A percentile compares a stretch with the other conserved stretches of the same genome.
These are phyloP conservation scores for Serilophus lunatus DNA, from an alignment of 2,113 vertebrate species.

Conservation along the genomic window DNA sequence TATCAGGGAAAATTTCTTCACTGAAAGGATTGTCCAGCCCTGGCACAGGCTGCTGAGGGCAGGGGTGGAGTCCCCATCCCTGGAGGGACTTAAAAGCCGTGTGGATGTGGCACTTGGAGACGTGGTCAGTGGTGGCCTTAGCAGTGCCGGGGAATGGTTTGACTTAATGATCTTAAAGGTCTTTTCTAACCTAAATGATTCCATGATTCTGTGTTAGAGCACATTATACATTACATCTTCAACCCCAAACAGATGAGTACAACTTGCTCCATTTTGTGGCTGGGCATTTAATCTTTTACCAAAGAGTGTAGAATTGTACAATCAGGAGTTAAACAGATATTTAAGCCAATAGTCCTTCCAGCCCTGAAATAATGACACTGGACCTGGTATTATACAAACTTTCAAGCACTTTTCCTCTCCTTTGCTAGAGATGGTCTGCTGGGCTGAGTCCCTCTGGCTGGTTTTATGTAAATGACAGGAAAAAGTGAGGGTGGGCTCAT, in stretches of 20 bases:
- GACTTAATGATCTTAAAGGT: not conserved
- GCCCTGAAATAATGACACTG: not conserved
- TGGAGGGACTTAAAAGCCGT: not conserved
- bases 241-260: not conserved
- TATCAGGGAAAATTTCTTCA: not conserved
- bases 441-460: not conserved
- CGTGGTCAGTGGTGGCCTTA: rapidly evolving
- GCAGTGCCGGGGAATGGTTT: not conserved
- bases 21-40: not conserved
- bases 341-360: not conserved
- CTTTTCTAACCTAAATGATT: not conserved
- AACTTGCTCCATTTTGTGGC: not conserved
- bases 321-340: not conserved
- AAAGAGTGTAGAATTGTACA: not conserved
- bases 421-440: not conserved
- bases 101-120: not conserved
- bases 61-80: not conserved
- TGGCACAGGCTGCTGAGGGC: not conserved
- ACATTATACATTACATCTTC: not conserved
- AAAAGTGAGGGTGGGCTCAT: not conserved
- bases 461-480: not conserved
- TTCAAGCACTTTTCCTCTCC: not conserved
- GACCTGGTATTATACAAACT: not conserved
- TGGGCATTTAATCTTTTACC: not conserved
- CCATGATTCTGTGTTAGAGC: not conserved